These are phyloP conservation scores for Mesochorus sp. DNA, from an alignment of 2,888 invertebrate genomes.

Conservation along the genomic window DNA sequence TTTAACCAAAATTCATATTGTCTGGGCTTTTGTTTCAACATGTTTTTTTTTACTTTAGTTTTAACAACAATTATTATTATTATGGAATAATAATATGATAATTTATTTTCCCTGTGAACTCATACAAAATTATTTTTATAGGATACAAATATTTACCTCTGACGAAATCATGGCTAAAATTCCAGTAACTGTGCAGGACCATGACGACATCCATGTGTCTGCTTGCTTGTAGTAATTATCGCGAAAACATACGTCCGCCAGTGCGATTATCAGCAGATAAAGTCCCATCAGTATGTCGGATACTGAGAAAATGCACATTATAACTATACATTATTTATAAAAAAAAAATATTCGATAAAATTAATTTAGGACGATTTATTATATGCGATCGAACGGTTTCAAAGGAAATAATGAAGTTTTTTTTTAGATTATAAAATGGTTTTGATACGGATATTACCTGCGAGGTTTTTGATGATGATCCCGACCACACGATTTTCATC, in stretches of 20 bases:
- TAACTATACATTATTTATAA: conserved; percentile 51
- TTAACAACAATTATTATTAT: no score
- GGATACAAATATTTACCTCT: conserved; percentile 80
- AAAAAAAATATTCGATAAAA: conserved; percentile 42
- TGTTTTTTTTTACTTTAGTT: not conserved
- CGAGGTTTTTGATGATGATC: conserved; percentile 86
- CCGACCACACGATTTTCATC: conserved; percentile 86
- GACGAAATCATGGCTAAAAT: conserved; percentile 87
- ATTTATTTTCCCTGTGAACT: not conserved
- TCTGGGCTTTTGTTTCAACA: no score
- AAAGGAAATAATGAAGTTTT: no score
- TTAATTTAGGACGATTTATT: conserved; percentile 54
- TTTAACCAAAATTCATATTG: no score
- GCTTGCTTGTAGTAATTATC: conserved; percentile 85
- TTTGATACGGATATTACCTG: conserved; percentile 82
- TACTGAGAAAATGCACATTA: conserved; percentile 78
- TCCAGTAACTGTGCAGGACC: conserved; percentile 86
- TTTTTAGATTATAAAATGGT: no score
- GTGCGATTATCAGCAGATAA: conserved; percentile 86
- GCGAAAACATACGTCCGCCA: conserved; percentile 85
- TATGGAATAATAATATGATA: no score
- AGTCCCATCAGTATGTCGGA: conserved; percentile 88
- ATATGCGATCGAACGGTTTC: conserved; percentile 6
- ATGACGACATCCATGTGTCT: conserved; percentile 86
- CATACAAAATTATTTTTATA: not conserved